These are phyloP conservation scores for Rhyacophila evoluta DNA, from an alignment of 2,888 invertebrate species.

Conservation along the genomic window DNA sequence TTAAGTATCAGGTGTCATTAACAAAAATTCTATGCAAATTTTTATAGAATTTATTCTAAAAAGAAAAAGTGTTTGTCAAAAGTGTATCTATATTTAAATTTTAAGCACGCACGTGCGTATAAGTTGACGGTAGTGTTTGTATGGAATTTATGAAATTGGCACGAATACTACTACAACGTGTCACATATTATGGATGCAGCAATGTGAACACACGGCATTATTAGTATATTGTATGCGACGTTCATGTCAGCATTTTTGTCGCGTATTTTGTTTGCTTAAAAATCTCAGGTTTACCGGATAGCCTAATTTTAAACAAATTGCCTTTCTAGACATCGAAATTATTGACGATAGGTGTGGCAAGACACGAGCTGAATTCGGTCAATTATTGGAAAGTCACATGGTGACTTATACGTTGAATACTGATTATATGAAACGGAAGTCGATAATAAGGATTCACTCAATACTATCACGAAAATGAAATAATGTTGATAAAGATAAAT, in stretches of 20 bases:
- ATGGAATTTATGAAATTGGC: too few relatives aligned
- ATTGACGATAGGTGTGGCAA: not conserved
- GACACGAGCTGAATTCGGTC: not conserved
- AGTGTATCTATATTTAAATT: too few relatives aligned
- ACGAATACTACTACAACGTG: not conserved
- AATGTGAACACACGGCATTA: too few relatives aligned
- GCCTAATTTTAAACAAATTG: not conserved
- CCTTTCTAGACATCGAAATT: constrained; percentile 3
- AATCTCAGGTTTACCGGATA: not conserved
- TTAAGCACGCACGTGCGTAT: too few relatives aligned
- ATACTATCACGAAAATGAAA: too few relatives aligned
- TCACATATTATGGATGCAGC: not conserved
- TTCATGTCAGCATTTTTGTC: not conserved
- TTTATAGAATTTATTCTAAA: too few relatives aligned
- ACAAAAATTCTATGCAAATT: too few relatives aligned
- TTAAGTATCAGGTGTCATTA: too few relatives aligned
- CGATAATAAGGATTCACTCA: not conserved
- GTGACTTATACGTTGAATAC: not conserved
- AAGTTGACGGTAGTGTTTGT: too few relatives aligned
- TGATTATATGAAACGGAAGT: not conserved
- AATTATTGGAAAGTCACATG: constrained; percentile 4
- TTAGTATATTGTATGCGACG: too few relatives aligned
- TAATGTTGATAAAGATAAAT: too few relatives aligned
- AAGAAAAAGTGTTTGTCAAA: too few relatives aligned
- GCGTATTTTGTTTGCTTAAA: not conserved